A percentile compares a stretch with the other conserved stretches of the same genome.
phyloP scores from a whole-genome alignment of 1,140 invertebrate genomes.

The Zaprionus taronus region DNA sequence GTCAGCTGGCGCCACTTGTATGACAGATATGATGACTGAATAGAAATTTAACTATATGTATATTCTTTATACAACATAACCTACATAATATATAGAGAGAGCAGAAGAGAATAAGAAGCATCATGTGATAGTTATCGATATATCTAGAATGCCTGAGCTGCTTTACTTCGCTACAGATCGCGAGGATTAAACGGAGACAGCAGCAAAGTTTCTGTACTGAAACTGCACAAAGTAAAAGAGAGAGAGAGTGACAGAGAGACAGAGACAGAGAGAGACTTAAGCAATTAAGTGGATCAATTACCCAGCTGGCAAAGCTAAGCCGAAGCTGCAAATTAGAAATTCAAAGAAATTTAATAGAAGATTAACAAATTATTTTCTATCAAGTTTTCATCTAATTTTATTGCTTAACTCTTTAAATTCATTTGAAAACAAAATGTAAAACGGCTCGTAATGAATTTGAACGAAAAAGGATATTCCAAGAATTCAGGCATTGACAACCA shows the following conservation, averaged over 20 bases:
- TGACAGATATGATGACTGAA: neutral
- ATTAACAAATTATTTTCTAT: too few species aligned
- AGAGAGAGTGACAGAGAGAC: neutral
- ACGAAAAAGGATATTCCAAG: neutral
- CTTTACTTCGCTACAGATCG: too few species aligned
- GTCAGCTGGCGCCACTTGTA: neutral
- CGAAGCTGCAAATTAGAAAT: too few species aligned
- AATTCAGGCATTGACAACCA: neutral
- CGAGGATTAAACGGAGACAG: neutral
- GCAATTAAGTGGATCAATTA: neutral
- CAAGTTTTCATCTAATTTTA: too few species aligned
- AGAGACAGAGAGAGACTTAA: too few species aligned
- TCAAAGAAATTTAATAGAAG: too few species aligned
- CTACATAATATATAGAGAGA: too few species aligned
- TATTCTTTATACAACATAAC: too few species aligned
- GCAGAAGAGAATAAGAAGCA: too few species aligned
- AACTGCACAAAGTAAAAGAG: neutral
- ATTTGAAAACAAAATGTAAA: neutral
- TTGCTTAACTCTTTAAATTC: neutral
- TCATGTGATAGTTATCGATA: too few species aligned
- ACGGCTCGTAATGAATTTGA: neutral
- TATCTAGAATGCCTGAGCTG: too few species aligned
- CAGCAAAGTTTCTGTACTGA: neutral
- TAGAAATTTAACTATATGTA: too few species aligned
- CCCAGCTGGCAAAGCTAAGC: neutral